phyloP scores from a whole-genome alignment of 2,113 vertebrate genomes.

The Panthera uncia region DNA sequence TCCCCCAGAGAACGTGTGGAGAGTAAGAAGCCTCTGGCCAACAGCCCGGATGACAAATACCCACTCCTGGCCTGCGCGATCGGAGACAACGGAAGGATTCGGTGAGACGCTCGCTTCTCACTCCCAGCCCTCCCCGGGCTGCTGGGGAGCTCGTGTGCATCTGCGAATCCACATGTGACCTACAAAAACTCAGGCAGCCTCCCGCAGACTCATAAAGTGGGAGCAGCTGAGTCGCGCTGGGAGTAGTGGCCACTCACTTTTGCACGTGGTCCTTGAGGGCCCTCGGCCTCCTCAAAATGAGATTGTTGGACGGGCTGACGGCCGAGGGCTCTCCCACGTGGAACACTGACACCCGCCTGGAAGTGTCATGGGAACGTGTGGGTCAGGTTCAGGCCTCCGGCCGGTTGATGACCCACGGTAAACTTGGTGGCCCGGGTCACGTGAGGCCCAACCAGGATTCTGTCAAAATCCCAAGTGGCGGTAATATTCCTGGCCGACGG shows the following conservation, averaged over 20 bases:
- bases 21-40: not conserved
- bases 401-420: too few relatives aligned
- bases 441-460: not conserved
- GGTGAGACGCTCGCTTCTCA: not conserved
- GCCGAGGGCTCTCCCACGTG: not conserved
- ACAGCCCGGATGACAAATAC: accelerated
- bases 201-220: not conserved
- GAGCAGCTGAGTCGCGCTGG: too few relatives aligned
- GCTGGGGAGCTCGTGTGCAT: not conserved
- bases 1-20: not conserved
- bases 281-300: not conserved
- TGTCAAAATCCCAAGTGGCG: not conserved
- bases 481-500: not conserved
- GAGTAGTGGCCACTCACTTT: accelerated
- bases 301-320: not conserved
- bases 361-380: accelerated
- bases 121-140: not conserved
- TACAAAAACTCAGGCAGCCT: not conserved
- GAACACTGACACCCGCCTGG: not conserved
- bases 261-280: accelerated
- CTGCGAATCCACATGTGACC: not conserved
- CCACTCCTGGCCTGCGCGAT: not conserved
- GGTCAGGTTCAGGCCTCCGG: not conserved
- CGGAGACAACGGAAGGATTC: not conserved
- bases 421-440: accelerated